phyloP scores from a whole-genome alignment of 2,888 invertebrate genomes.

The Drosophila nr. perissopoda region DNA sequence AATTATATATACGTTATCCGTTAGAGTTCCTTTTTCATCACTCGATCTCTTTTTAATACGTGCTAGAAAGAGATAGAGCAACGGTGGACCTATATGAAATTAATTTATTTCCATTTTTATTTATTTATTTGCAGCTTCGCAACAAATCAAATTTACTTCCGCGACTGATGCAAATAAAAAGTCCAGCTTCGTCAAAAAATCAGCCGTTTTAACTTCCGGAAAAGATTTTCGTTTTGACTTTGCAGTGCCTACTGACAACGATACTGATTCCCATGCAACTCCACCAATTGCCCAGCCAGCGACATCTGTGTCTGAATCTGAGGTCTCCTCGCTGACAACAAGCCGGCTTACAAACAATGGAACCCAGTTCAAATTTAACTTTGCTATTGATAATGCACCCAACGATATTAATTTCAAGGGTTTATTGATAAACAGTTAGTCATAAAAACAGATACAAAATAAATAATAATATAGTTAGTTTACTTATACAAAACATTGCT shows the following conservation, averaged over 20 bases:
- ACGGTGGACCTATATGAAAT: neutral
- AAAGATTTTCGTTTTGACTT: constrained; percentile 87
- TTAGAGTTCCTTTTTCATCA: neutral
- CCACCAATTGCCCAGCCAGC: constrained; percentile 41
- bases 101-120: neutral
- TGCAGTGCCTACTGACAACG: constrained; percentile 73
- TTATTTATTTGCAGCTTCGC: constrained; percentile 57
- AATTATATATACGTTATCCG: neutral
- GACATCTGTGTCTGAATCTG: neutral
- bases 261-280: neutral
- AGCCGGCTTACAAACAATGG: constrained; percentile 64
- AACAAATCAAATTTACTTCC: constrained; percentile 86
- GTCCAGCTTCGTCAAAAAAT: constrained; percentile 89
- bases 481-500: neutral
- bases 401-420: constrained; percentile 68
- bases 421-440: constrained; percentile 60
- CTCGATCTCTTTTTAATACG: constrained; percentile 21
- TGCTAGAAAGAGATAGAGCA: constrained; percentile 7
- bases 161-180: constrained; percentile 86
- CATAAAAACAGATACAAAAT: neutral
- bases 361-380: constrained; percentile 89
- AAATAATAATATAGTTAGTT: constrained; percentile 1
- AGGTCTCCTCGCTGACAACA: constrained; percentile 16
- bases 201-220: constrained; percentile 86
- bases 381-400: constrained; percentile 82